A percentile compares a stretch with the other conserved stretches of the same genome.
Evolutionary conservation across 2,113 vertebrate genomes (phyloP).

Genomic region (Odocoileus hemionus): DNA sequence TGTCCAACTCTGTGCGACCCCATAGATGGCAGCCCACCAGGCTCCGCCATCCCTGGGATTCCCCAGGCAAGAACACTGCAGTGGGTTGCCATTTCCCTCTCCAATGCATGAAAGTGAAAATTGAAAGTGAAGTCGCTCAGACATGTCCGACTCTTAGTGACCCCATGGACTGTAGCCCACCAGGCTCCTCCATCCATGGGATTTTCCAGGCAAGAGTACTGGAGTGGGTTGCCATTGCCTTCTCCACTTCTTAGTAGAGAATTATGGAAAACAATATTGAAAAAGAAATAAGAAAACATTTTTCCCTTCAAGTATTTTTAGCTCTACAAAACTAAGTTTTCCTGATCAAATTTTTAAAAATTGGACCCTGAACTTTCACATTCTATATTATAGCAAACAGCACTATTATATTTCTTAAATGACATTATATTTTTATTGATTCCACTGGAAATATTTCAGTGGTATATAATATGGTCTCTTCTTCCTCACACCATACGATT

Average conservation of each 20-base stretch:
- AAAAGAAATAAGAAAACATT: neutral
- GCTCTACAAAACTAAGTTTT: neutral
- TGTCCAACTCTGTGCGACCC: too few relatives aligned
- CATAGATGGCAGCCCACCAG: too few relatives aligned
- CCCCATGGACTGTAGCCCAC: too few relatives aligned
- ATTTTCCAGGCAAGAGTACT: too few relatives aligned
- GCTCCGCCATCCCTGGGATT: too few relatives aligned
- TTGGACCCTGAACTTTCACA: neutral
- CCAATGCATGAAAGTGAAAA: too few relatives aligned
- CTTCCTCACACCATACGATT: neutral
- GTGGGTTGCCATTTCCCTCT: too few relatives aligned
- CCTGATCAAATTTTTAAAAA: neutral
- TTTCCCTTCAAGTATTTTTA: neutral
- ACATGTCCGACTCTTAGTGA: too few relatives aligned
- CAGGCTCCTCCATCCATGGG: too few relatives aligned
- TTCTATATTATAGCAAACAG: neutral
- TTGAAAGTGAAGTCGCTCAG: too few relatives aligned
- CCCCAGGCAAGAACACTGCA: too few relatives aligned
- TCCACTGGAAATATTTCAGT: neutral
- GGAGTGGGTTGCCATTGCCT: too few relatives aligned
- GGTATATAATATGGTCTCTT: neutral
- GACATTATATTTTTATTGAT: neutral
- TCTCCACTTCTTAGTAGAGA: neutral
- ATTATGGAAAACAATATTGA: neutral
- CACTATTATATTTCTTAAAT: neutral